A percentile compares a stretch with the other conserved stretches of the same genome.
phyloP scores from a whole-genome alignment of 2,888 invertebrate species.

The Microchrysa polita region DNA sequence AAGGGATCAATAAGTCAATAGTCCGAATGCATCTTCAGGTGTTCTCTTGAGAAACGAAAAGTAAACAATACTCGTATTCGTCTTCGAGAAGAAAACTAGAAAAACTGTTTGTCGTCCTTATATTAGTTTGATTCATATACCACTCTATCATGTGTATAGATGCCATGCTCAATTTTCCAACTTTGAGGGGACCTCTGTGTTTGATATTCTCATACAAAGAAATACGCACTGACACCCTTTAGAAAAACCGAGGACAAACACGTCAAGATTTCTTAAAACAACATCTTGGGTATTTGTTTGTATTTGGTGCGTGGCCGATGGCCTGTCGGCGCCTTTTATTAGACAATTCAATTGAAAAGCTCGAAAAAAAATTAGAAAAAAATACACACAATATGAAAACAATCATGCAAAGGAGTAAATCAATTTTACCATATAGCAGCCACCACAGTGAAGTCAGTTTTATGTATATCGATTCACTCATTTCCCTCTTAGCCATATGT shows the following conservation, averaged over 20 bases:
- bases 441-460: conserved; percentile 12
- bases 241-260: conserved; percentile 47
- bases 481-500: conserved; percentile 25
- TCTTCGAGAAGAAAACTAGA: background rate
- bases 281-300: conserved; percentile 38
- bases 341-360: conserved; percentile 5
- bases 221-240: conserved; percentile 30
- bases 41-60: conserved; percentile 31
- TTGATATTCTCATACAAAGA: conserved; percentile 7
- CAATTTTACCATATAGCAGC: background rate
- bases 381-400: background rate
- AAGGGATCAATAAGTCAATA: conserved; percentile 46
- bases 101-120: conserved; percentile 46
- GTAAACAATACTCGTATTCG: conserved; percentile 22
- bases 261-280: conserved; percentile 34
- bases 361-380: background rate
- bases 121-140: conserved; percentile 14
- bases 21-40: conserved; percentile 48
- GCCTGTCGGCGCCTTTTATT: conserved; percentile 49
- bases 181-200: background rate
- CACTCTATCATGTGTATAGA: conserved; percentile 15
- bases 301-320: conserved; percentile 46
- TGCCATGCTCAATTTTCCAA: conserved; percentile 45
- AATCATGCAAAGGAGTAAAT: background rate
- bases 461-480: background rate